phyloP scores from a whole-genome alignment of 23 tunicate genomes.

The Pegea sp. region DNA sequence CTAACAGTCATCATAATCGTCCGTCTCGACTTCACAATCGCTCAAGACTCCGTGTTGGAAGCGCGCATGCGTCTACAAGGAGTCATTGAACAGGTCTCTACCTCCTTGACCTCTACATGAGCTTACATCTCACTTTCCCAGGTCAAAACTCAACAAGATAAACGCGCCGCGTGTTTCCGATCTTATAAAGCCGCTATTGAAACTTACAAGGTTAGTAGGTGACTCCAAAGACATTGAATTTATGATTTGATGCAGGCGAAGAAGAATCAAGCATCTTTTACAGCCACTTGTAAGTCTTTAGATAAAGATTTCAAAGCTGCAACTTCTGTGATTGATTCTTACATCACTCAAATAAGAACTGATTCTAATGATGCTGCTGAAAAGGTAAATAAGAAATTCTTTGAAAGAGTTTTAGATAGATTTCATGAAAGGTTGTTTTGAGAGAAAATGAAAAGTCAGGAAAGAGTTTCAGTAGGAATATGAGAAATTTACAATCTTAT shows the following conservation, averaged over 20 bases:
- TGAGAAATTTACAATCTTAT: no score
- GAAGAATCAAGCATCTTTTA: background rate
- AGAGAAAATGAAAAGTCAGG: no score
- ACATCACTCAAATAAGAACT: conserved; percentile 19
- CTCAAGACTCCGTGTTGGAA: conserved; percentile 56
- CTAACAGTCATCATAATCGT: conserved; percentile 81
- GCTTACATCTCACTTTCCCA: background rate
- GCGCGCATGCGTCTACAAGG: conserved; percentile 61
- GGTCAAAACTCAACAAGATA: conserved; percentile 37
- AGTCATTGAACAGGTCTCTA: conserved; percentile 54
- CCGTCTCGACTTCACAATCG: conserved; percentile 85
- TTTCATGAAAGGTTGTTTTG: no score
- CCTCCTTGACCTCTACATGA: background rate
- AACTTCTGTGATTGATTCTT: conserved; percentile 20
- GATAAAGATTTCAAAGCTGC: conserved; percentile 71
- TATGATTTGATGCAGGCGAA: background rate
- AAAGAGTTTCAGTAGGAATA: no score
- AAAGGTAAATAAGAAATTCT: conserved; percentile 20
- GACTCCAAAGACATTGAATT: background rate
- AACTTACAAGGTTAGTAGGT: conserved; percentile 24
- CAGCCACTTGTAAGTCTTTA: conserved; percentile 6
- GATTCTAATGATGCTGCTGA: conserved; percentile 49
- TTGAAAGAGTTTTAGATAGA: no score
- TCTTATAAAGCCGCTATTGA: conserved; percentile 49
- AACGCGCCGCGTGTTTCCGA: conserved; percentile 30